These are phyloP conservation scores for Latrodectus geometricus DNA, from an alignment of 1,140 invertebrate species.

Conservation along the genomic window DNA sequence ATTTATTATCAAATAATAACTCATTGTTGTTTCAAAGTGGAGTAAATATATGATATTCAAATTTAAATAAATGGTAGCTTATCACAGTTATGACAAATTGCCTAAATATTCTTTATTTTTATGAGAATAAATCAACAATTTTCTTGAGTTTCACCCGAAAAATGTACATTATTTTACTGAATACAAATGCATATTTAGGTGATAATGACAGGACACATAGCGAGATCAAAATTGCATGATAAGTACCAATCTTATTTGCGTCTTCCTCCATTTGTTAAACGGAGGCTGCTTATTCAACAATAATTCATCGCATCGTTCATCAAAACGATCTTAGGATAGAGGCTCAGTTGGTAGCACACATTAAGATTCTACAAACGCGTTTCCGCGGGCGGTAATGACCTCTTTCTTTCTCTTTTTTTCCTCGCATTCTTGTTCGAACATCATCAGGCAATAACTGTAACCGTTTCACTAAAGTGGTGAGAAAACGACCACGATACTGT, in stretches of 20 bases:
- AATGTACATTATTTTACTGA: neutral
- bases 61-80: no score
- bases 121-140: neutral
- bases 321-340: conserved; percentile 27
- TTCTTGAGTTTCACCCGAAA: neutral
- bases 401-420: conserved; percentile 1
- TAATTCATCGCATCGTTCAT: conserved; percentile 48
- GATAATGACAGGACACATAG: neutral
- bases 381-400: neutral
- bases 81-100: no score
- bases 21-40: no score
- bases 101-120: no score
- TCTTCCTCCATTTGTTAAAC: neutral
- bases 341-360: neutral
- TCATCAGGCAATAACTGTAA: conserved; percentile 15
- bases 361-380: conserved; percentile 51
- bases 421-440: neutral
- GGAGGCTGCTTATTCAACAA: conserved; percentile 30
- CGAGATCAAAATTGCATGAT: neutral
- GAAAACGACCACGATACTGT: neutral
- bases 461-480: neutral
- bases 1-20: no score
- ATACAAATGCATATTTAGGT: neutral
- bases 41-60: no score
- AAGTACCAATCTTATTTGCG: neutral